Percentiles rank a stretch among this genome's conserved stretches.
Conservation (phyloP, 1,140 invertebrate genomes). For the Ceratina australensis region DNA sequence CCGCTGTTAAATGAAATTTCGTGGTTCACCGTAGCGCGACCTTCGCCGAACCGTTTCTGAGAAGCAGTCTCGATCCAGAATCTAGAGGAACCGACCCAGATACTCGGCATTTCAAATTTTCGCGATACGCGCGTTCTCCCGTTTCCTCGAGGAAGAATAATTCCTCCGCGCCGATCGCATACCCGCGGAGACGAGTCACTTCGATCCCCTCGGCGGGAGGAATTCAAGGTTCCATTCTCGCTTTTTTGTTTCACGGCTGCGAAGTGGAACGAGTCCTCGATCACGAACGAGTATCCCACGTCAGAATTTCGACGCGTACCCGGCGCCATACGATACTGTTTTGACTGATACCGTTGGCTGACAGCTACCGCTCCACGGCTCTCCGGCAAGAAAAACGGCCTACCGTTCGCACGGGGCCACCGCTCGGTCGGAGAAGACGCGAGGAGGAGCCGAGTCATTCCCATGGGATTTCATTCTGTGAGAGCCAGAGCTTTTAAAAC, state of each 20-base stretch:
- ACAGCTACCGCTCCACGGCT: not conserved
- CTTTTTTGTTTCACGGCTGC: not conserved
- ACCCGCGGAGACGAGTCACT: too few relatives aligned
- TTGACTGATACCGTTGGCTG: slow-evolving; percentile 40
- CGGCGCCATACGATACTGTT: slow-evolving; percentile 52
- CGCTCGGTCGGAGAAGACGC: not conserved
- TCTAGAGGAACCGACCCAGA: slow-evolving; percentile 7
- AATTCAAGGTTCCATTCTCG: not conserved
- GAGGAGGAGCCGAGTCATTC: slow-evolving; percentile 11
- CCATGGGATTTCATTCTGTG: slow-evolving; percentile 21
- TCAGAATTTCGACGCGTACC: slow-evolving; percentile 34
- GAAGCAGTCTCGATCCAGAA: slow-evolving; percentile 9
- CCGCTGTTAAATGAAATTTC: slow-evolving; percentile 18
- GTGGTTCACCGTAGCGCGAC: slow-evolving; percentile 1
- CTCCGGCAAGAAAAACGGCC: slow-evolving; percentile 34
- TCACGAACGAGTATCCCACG: slow-evolving; percentile 49
- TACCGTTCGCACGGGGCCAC: not conserved
- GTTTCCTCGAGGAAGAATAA: not conserved
- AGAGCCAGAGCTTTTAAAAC: slow-evolving; percentile 26
- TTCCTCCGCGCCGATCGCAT: too few relatives aligned
- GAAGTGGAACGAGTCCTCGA: slow-evolving; percentile 9
- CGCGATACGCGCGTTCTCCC: not conserved
- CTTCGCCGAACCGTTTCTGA: slow-evolving; percentile 2
- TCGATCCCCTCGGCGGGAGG: not conserved
- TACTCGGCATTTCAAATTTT: slow-evolving; percentile 16